These are phyloP conservation scores for Anarhynchus alexandrinus DNA, from an alignment of 2,113 vertebrate genomes.

Conservation along the genomic window DNA sequence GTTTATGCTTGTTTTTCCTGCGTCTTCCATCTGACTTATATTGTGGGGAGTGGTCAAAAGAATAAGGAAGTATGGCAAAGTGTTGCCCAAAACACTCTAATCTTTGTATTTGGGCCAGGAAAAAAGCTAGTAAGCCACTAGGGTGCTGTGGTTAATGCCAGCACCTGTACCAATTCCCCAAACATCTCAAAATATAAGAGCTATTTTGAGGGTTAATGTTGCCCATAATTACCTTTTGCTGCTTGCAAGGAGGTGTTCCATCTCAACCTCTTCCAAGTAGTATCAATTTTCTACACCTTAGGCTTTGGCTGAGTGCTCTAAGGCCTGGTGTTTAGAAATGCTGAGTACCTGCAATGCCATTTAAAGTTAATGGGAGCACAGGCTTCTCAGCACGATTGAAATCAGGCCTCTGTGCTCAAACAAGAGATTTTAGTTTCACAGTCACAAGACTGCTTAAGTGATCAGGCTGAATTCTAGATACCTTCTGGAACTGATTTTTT, in stretches of 20 bases:
- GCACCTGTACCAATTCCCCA: neutral
- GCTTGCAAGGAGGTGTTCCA: neutral
- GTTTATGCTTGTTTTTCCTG: neutral
- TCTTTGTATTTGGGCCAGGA: neutral
- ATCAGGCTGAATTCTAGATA: neutral
- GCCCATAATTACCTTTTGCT: neutral
- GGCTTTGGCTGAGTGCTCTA: neutral
- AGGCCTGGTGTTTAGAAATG: neutral
- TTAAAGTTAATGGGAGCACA: neutral
- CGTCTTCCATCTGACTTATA: neutral
- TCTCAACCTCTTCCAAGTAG: neutral
- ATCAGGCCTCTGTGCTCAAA: neutral
- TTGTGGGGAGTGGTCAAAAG: neutral
- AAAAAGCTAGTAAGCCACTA: neutral
- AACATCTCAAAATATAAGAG: neutral
- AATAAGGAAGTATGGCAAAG: neutral
- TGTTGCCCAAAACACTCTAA: neutral
- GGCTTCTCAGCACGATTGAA: neutral
- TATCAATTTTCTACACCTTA: neutral
- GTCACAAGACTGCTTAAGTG: neutral
- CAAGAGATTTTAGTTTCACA: neutral
- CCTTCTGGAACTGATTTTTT: neutral
- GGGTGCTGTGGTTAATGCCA: neutral
- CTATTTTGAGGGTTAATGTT: neutral
- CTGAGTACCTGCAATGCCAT: neutral